Conservation (phyloP, 2,113 vertebrate species). For the Chloropsis cyanopogon region DNA sequence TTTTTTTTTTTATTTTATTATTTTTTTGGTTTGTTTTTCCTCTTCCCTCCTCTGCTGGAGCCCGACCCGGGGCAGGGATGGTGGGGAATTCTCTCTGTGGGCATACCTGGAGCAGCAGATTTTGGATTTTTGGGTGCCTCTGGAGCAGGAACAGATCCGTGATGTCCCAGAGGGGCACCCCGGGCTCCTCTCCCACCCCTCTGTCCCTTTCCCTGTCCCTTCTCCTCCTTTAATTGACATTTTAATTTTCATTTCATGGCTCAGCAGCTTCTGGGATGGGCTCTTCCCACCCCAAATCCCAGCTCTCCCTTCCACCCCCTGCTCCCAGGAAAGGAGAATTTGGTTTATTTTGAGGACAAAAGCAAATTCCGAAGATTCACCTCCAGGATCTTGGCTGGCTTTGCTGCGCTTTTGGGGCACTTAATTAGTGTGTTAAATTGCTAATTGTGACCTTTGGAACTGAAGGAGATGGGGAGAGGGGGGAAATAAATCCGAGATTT, state of each 20-base stretch:
- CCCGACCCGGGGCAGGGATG: background rate
- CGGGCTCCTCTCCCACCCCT: background rate
- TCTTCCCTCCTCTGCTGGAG: background rate
- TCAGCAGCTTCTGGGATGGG: background rate
- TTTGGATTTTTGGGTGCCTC: background rate
- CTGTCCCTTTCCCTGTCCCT: background rate
- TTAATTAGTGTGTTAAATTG: background rate
- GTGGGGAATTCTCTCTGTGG: fast-evolving
- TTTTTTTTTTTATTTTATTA: too few relatives aligned
- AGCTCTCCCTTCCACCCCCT: background rate
- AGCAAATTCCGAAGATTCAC: background rate
- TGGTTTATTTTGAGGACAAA: background rate
- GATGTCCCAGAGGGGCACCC: background rate
- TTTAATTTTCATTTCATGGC: background rate
- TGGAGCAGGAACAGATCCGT: background rate
- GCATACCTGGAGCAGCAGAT: background rate
- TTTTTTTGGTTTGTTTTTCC: background rate
- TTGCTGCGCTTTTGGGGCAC: background rate
- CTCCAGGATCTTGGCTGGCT: background rate
- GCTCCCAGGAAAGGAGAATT: background rate
- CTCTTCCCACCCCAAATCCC: background rate
- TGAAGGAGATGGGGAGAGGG: background rate
- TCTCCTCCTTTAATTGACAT: background rate
- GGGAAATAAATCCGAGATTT: background rate
- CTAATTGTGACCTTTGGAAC: background rate